Conservation (phyloP, 64 coral and sea anemone genomes). For the Actinia tenebrosa region DNA sequence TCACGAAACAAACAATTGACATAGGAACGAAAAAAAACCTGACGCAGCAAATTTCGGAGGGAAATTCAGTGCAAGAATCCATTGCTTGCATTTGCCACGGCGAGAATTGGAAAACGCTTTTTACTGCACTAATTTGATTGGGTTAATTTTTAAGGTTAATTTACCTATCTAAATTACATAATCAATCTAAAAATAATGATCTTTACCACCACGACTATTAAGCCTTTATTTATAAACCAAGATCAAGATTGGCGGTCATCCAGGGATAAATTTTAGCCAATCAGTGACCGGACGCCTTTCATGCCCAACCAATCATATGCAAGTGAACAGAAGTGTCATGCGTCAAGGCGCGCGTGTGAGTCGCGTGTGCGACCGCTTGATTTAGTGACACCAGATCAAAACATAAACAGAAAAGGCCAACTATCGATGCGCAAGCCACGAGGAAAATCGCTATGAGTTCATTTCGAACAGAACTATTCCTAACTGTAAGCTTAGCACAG, state of each 20-base stretch:
- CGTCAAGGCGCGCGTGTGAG: background rate
- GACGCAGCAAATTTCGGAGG: background rate
- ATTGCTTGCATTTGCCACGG: background rate
- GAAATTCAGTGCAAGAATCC: background rate
- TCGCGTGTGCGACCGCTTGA: constrained; percentile 17
- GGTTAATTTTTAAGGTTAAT: constrained; percentile 4
- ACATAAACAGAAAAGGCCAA: constrained; percentile 22
- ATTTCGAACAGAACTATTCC: background rate
- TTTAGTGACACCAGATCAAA: background rate
- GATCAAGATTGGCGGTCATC: background rate
- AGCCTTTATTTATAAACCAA: constrained; percentile 9
- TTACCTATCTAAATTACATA: background rate
- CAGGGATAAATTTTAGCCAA: background rate
- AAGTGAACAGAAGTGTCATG: background rate
- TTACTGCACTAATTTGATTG: background rate
- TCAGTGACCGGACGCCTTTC: background rate
- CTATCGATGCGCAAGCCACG: background rate
- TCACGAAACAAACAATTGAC: background rate
- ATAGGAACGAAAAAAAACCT: background rate
- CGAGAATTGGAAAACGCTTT: background rate
- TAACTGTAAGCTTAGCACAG: background rate
- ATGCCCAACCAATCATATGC: background rate
- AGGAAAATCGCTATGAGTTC: background rate
- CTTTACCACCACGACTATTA: background rate
- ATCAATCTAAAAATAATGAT: constrained; percentile 15